Percentiles rank a stretch among this genome's conserved stretches.
phyloP scores from a whole-genome alignment of 1,140 invertebrate genomes.

The Portunus trituberculatus region DNA sequence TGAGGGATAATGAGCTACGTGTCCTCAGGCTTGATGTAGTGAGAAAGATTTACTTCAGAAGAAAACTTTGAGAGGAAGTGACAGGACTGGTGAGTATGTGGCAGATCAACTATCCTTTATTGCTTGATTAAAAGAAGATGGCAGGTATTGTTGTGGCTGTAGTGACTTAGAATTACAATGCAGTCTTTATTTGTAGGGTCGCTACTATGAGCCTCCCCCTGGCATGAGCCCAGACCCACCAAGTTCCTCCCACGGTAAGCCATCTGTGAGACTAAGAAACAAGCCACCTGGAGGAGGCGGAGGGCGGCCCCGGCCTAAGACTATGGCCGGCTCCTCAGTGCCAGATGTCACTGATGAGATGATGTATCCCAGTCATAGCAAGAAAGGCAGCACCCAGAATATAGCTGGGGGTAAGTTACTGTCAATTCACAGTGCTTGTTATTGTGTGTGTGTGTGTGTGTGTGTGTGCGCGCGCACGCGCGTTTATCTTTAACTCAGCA shows the following conservation, averaged over 20 bases:
- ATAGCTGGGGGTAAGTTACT: slow-evolving; percentile 65
- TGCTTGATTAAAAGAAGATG: background rate
- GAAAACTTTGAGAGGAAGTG: background rate
- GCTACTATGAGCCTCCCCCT: slow-evolving; percentile 73
- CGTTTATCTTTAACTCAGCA: background rate
- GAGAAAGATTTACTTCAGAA: background rate
- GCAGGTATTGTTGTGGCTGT: too few species aligned
- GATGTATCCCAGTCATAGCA: slow-evolving; percentile 60
- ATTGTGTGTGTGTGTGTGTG: background rate
- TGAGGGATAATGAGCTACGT: background rate
- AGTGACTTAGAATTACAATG: background rate
- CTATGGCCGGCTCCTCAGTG: slow-evolving; percentile 72
- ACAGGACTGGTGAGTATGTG: too few species aligned
- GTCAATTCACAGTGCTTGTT: background rate
- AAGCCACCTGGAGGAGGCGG: slow-evolving; percentile 69
- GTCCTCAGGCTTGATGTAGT: background rate
- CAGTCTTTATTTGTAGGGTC: slow-evolving; percentile 53
- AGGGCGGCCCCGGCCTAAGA: slow-evolving; percentile 74
- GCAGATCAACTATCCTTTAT: background rate
- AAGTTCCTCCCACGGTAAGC: slow-evolving; percentile 63
- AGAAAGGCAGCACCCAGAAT: slow-evolving; percentile 76
- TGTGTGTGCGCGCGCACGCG: background rate
- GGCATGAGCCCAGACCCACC: slow-evolving; percentile 68
- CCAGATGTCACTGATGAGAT: slow-evolving; percentile 48
- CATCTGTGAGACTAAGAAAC: slow-evolving; percentile 75